Conservation (phyloP, 1,140 invertebrate genomes). For the Cyclina sinensis region DNA sequence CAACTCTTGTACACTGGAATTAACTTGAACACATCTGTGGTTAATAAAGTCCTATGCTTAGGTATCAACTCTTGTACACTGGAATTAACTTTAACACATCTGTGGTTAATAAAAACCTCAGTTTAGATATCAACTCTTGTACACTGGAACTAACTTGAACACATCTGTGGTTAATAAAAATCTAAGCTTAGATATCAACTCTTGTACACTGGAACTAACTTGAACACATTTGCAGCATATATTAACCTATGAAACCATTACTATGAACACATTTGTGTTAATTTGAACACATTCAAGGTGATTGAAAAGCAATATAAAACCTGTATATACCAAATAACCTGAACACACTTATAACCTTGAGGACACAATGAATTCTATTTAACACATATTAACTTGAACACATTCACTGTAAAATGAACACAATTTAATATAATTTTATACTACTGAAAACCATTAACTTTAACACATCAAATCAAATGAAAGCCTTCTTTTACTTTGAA, state of each 20-base stretch:
- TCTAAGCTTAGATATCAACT: neutral
- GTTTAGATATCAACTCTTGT: too few species aligned
- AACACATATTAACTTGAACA: too few species aligned
- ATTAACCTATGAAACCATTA: too few species aligned
- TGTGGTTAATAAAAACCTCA: neutral
- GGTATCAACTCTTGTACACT: too few species aligned
- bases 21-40: neutral
- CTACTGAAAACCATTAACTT: too few species aligned
- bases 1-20: neutral
- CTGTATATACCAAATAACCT: neutral
- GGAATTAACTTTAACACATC: neutral
- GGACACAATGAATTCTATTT: too few species aligned
- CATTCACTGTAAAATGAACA: too few species aligned
- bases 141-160: neutral
- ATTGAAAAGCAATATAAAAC: neutral
- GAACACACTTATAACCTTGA: too few species aligned
- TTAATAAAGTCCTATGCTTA: neutral
- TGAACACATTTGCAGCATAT: neutral
- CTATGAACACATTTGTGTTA: neutral
- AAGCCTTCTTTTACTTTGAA: too few species aligned
- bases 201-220: neutral
- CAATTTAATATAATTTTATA: too few species aligned
- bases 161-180: neutral
- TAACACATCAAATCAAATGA: too few species aligned
- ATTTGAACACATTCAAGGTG: neutral